These are phyloP conservation scores for Sinocyclocheilus anshuiensis DNA, from an alignment of 2,113 vertebrate genomes.

Conservation along the genomic window DNA sequence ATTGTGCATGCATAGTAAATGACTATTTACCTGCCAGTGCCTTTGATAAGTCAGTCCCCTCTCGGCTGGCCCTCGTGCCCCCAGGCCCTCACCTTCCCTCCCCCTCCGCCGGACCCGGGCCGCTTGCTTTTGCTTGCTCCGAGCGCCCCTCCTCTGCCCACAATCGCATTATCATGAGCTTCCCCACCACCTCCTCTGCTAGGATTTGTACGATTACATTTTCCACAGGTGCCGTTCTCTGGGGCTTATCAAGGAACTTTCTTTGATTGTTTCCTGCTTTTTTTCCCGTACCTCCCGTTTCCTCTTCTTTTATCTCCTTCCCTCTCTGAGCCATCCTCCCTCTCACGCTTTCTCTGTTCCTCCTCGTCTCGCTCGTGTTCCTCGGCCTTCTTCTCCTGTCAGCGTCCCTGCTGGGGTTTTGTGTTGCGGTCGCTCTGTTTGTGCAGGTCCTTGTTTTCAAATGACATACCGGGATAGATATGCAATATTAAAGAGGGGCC, in stretches of 20 bases:
- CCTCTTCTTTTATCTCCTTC: constrained; percentile 45
- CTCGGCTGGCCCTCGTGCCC: constrained; percentile 60
- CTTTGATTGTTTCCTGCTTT: constrained; percentile 62
- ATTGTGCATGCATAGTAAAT: constrained; percentile 90
- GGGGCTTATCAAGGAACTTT: constrained; percentile 78
- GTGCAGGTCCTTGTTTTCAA: constrained; percentile 96
- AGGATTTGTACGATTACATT: constrained; percentile 83
- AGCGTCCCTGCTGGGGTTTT: constrained; percentile 79
- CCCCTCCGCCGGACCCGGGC: constrained; percentile 52
- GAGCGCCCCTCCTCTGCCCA: constrained; percentile 64
- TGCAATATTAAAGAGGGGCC: constrained; percentile 99
- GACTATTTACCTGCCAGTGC: constrained; percentile 89
- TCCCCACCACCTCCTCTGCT: constrained; percentile 57
- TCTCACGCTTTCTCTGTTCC: constrained; percentile 47
- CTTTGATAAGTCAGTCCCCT: constrained; percentile 85
- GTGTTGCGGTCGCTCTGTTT: constrained; percentile 91
- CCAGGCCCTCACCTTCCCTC: constrained; percentile 39
- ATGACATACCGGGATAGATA: constrained; percentile 95
- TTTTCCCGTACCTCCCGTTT: constrained; percentile 52
- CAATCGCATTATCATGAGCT: constrained; percentile 85
- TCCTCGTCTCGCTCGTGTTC: constrained; percentile 50
- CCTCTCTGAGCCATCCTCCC: constrained; percentile 39
- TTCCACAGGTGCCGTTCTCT: constrained; percentile 80
- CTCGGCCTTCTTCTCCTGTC: constrained; percentile 58
- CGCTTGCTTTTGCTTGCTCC: constrained; percentile 14